Base-by-base conservation (phyloP, 2,797 vertebrate species). In the Bufotes viridis region DNA sequence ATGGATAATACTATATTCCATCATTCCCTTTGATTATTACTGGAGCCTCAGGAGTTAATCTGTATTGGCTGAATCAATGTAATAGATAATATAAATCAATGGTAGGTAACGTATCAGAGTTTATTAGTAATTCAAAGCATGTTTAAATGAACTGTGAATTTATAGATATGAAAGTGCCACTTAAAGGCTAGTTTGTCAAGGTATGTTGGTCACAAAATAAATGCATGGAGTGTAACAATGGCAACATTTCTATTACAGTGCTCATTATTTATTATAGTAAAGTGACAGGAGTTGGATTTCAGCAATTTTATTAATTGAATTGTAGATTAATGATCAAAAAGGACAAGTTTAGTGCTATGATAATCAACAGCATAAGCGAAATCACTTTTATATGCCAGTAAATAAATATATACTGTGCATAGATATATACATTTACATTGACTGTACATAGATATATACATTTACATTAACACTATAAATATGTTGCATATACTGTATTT, bases 171-270 rank as follows among this genome's bases (percentile, higher is more conserved):
- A 8, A 22, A 26, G 26, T n/a, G 26, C 18, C 60, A 12, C 67
- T 84, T 72, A 84, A 82, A 84, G 42, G 49, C 53, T 72, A 34
- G 53, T 84, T 74, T 82, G 22, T 82, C 81, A 82, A 63, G 60
- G 60, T 63, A 81, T 81, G 42, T 10, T 49, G 79, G 29, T n/a
- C 34, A 49, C 29, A 20, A 82, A 72, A 72, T 10, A 74, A 72
- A 42, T 22, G 67, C 69, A 34, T 42, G 20, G 11, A 58, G 51
- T 29, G 17, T 83, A 55, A 70, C 18, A 83, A 83, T 57, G 65
- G 26, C 65, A 72, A 34, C 51, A 57, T 14, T 72, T 83, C 65
- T 24, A 83, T 83, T 26, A 83, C 58, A 72, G 29, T 49, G 34
- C 60, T 51, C 60, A 63, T 81, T 65, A 81, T 58, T 84, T 84